Evolutionary conservation across 2,113 vertebrate species (phyloP), one percentile per base, ranked within the genome.

Genomic region (Sturnus vulgaris): DNA sequence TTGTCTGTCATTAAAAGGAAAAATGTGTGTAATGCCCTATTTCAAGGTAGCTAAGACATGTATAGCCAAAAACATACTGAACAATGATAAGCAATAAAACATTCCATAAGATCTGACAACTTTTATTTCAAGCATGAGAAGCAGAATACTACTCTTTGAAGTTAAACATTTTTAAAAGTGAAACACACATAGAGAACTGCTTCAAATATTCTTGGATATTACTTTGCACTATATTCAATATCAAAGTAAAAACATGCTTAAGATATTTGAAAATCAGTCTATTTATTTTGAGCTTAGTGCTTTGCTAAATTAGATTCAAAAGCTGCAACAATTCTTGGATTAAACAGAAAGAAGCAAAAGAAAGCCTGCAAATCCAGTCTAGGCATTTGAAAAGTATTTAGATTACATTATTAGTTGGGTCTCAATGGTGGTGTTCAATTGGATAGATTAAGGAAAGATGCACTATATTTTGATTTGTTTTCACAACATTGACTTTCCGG

Each of bases 341-440:
- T 82, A 96, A 95, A 30, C 55, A 97, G 57, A 96, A 53, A 65
- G 31, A 91, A 91, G 30, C 2, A 73, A 96, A 96, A 77, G 19
- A 72, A 81, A 79, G 78, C 28, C 71, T 93, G 28, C 42, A 95
- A 50, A 42, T 47, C 64, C 52, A 94, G 35, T 50, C 80, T 50
- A 80, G 19, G 14, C 24, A 82, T 77, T 88, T 92, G 42, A 40
- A 88, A 90, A 79, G 3, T 23, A 5, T 56, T 64, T 90, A 85
- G 65, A 39, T 82, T 17, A 27, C 33, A 84, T 21, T 27, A 78
- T 46, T 9, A 82, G 2, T 1, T 56, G 33, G 2, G 8, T 66
- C 33, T 79, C 31, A 60, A 10, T 15, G 6, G 12, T 69, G 20
- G 27, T 57, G 12, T 70, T 82, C 53, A 65, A 64, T 28, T 33